Conservation (phyloP, 2,888 invertebrate genomes). For the Agrypnus murinus region DNA sequence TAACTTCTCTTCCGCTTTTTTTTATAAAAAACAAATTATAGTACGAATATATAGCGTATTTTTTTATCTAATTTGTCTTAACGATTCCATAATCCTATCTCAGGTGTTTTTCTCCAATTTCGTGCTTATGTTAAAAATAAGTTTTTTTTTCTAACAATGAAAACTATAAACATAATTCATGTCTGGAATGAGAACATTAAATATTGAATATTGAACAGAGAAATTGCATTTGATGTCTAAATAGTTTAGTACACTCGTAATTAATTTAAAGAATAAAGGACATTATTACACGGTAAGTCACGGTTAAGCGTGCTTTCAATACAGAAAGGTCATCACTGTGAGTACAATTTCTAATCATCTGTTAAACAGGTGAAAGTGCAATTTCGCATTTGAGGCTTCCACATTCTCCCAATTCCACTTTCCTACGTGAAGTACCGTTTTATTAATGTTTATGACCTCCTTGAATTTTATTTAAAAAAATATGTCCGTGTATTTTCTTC, state of each 20-base stretch:
- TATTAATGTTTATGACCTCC: slow-evolving; percentile 29
- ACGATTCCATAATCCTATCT: no score
- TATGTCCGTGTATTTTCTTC: background rate
- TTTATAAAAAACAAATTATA: slow-evolving; percentile 14
- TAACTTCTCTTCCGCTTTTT: slow-evolving; percentile 22
- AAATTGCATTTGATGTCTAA: background rate
- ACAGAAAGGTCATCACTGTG: slow-evolving; percentile 37
- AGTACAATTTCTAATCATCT: slow-evolving; percentile 47
- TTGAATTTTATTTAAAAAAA: slow-evolving; percentile 7
- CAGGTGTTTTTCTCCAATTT: no score
- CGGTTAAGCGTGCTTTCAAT: slow-evolving; percentile 38
- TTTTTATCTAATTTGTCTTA: no score
- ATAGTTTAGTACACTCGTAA: slow-evolving; percentile 9
- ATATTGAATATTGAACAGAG: no score
- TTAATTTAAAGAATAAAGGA: slow-evolving; percentile 26
- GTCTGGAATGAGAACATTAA: no score
- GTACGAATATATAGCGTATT: background rate
- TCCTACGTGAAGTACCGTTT: slow-evolving; percentile 44
- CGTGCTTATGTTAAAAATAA: no score
- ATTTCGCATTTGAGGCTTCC: slow-evolving; percentile 37
- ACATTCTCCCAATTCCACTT: slow-evolving; percentile 43
- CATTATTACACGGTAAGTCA: slow-evolving; percentile 37
- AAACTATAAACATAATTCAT: no score
- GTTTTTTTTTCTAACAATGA: no score
- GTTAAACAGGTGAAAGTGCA: slow-evolving; percentile 52